phyloP scores from a whole-genome alignment of 2,888 invertebrate genomes.

The Lacanobia wlatinum region DNA sequence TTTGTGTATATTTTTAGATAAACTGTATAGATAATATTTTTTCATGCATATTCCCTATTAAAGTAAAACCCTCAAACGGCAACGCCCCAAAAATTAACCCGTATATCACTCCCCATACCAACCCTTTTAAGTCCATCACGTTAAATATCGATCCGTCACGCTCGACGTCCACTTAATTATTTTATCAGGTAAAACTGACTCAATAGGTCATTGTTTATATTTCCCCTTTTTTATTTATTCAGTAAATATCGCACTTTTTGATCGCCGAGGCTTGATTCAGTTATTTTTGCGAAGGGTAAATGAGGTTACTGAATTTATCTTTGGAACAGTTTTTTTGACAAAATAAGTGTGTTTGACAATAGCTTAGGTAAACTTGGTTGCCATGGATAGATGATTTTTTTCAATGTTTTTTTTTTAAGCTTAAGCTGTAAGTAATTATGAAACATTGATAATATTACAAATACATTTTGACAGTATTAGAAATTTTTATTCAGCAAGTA shows the following conservation, averaged over 20 bases:
- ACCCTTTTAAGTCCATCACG: slow-evolving; percentile 71
- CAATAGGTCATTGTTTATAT: slow-evolving; percentile 47
- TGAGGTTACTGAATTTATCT: not conserved
- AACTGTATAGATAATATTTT: too few relatives aligned
- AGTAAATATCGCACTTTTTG: slow-evolving; percentile 27
- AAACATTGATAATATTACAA: too few relatives aligned
- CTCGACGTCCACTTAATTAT: slow-evolving; percentile 66
- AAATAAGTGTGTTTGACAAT: not conserved
- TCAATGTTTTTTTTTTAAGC: not conserved
- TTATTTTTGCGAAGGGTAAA: slow-evolving; percentile 15
- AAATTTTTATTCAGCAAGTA: too few relatives aligned
- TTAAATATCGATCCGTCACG: slow-evolving; percentile 77
- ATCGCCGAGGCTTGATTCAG: slow-evolving; percentile 13
- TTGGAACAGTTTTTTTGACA: not conserved
- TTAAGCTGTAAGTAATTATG: too few relatives aligned
- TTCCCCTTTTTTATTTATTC: slow-evolving; percentile 13
- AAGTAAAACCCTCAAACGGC: not conserved
- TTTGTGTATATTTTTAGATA: too few relatives aligned
- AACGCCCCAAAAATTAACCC: slow-evolving; percentile 16
- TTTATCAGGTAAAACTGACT: slow-evolving; percentile 61
- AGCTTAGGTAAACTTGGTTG: too few relatives aligned
- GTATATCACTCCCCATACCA: slow-evolving; percentile 50
- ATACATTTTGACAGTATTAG: too few relatives aligned
- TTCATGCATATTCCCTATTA: not conserved
- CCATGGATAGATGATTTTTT: not conserved